phyloP scores from a whole-genome alignment of 1,140 invertebrate species.

The Leptestheria dahalacensis region DNA sequence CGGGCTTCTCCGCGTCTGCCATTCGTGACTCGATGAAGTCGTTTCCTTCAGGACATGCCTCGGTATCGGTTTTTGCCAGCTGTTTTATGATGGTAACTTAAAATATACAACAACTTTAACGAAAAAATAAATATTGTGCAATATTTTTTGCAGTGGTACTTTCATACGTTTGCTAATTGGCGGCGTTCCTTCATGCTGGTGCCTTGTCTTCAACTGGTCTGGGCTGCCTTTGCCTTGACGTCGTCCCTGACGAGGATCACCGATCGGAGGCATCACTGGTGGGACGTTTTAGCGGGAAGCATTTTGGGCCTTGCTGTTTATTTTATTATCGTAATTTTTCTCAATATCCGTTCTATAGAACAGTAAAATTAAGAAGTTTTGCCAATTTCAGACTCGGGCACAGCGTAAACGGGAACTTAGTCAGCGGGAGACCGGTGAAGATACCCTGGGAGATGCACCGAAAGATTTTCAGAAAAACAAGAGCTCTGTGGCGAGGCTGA shows the following conservation, averaged over 20 bases:
- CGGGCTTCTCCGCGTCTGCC: constrained; percentile 32
- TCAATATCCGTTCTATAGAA: neutral
- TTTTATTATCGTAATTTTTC: constrained; percentile 17
- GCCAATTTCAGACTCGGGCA: neutral
- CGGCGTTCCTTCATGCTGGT: constrained; percentile 35
- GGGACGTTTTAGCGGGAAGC: constrained; percentile 50
- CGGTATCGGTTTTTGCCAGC: constrained; percentile 45
- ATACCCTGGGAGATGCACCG: neutral
- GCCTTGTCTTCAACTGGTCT: constrained; percentile 42
- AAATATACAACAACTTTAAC: neutral
- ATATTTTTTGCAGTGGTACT: constrained; percentile 38
- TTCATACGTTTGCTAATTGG: constrained; percentile 39
- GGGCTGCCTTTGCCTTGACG: constrained; percentile 39
- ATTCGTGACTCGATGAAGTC: constrained; percentile 49
- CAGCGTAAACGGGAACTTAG: neutral
- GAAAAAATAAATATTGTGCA: neutral
- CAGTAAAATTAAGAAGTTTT: neutral
- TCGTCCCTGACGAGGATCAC: constrained; percentile 49
- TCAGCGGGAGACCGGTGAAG: neutral
- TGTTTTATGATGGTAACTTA: constrained; percentile 45
- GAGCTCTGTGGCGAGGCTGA: neutral
- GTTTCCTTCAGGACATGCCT: constrained; percentile 62
- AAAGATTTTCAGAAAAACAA: neutral
- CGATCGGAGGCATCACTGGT: constrained; percentile 52
- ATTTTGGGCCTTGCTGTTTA: constrained; percentile 38